Conservation (phyloP, 2,888 invertebrate species). For the Acronicta aceris region DNA sequence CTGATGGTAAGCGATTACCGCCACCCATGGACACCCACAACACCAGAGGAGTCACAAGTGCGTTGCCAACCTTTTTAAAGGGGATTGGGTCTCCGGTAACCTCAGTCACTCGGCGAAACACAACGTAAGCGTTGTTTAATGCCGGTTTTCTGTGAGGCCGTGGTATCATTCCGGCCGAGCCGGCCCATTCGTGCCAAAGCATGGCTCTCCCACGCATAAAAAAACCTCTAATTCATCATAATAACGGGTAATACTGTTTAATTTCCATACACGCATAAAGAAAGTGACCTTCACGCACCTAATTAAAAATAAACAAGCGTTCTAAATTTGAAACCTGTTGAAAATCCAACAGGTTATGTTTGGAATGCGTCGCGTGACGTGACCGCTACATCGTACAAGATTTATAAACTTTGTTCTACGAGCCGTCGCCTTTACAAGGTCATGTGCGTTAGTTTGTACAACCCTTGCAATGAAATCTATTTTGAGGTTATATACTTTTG, state of each 20-base stretch:
- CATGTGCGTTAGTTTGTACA: constrained; percentile 13
- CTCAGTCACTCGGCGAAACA: too few relatives aligned
- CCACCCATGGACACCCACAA: too few relatives aligned
- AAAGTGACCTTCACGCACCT: constrained; percentile 8
- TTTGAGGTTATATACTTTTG: constrained; percentile 22
- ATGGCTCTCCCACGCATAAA: too few relatives aligned
- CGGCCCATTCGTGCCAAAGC: too few relatives aligned
- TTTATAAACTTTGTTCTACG: constrained; percentile 32
- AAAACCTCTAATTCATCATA: neutral
- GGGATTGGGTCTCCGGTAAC: too few relatives aligned
- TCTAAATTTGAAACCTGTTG: constrained; percentile 32
- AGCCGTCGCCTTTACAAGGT: constrained; percentile 43
- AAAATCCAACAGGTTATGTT: constrained; percentile 49
- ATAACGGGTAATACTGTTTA: neutral
- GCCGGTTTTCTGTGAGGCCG: too few relatives aligned
- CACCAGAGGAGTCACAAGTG: too few relatives aligned
- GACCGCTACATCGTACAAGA: constrained; percentile 36
- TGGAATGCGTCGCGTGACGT: constrained; percentile 45
- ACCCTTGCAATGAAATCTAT: constrained; percentile 23
- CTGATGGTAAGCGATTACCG: too few relatives aligned
- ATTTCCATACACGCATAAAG: constrained; percentile 15
- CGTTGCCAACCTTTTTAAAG: too few relatives aligned
- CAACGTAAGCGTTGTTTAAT: too few relatives aligned
- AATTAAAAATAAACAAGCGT: constrained; percentile 17
- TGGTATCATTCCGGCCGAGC: too few relatives aligned